Evolutionary conservation across 2,797 vertebrate species (phyloP), one percentile per base, ranked within the genome.

Genomic region (Crypturellus tataupa): DNA sequence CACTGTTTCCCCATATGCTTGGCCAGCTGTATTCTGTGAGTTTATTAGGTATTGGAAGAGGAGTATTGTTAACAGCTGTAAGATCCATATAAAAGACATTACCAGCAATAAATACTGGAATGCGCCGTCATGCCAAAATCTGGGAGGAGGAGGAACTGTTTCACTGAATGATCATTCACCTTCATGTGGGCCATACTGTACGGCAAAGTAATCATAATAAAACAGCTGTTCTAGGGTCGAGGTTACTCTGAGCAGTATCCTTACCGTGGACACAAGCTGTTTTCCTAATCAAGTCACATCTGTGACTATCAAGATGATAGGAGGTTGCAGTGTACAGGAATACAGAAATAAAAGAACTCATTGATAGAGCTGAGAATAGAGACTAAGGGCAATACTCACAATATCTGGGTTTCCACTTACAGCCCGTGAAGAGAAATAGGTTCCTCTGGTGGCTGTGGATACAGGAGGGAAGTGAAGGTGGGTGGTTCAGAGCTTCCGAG

Each of bases 241-340:
- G 49, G 77, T 59, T 87, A 72, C 58, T 44, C 55, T 55, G 27
- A 84, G 73, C 76, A 62, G 27, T n/a, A 24, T 63, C 88, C 63
- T 86, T 35, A 49, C 49, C 70, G n/a, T 55, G 85, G 91, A 79
- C 91, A 80, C 21, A 27, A 88, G 85, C 85, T 91, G 84, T 55
- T 95, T 85, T 62, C 33, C 63, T 75, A 44, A 46, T 69, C 53
- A 17, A 65, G 65, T 68, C 59, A 40, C 67, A 65, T 76, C 90
- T 90, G 85, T 46, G 70, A 19, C 73, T 83, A 4, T 53, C 31
- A 40, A 29, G 65, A n/a, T 58, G 65, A 24, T 64, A 62, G 59
- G 49, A 91, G 53, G 35, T 44, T 91, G 44, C 40, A 87, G 65
- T 78, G 62, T 47, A 11, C 14, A 31, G 21, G 70, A 42, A 17